Conservation (phyloP, 1,140 invertebrate genomes). For the Neodiprion virginianus region DNA sequence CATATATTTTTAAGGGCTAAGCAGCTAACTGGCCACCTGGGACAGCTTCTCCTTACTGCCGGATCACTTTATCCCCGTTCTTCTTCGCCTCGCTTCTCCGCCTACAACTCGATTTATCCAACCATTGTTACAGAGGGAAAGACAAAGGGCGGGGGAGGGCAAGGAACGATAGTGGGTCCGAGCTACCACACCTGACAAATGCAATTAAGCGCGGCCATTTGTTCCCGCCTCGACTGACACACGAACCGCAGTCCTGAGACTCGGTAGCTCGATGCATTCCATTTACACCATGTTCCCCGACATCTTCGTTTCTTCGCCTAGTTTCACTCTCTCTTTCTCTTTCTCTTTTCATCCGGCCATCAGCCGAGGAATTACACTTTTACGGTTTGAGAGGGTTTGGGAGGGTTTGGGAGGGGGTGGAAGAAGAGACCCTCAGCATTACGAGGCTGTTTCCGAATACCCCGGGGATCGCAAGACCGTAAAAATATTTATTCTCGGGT, state of each 20-base stretch:
- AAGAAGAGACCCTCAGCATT: not conserved
- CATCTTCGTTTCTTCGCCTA: too few relatives aligned
- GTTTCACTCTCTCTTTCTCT: too few relatives aligned
- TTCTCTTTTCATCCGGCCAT: too few relatives aligned
- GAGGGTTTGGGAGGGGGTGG: not conserved
- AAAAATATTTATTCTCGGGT: conserved; percentile 1
- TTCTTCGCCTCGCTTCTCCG: conserved; percentile 28
- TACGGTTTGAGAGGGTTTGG: not conserved
- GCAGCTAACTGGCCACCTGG: conserved; percentile 39
- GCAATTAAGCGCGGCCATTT: not conserved
- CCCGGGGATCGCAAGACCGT: not conserved
- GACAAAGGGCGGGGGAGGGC: not conserved
- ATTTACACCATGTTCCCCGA: too few relatives aligned
- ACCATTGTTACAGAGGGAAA: conserved; percentile 32
- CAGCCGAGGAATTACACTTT: not conserved
- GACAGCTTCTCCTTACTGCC: conserved; percentile 31
- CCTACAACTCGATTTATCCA: conserved; percentile 43
- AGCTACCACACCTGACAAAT: not conserved
- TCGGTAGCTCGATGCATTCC: too few relatives aligned
- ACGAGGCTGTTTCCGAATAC: not conserved
- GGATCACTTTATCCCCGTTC: conserved; percentile 38
- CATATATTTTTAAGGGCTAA: conserved; percentile 40
- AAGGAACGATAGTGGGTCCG: conserved; percentile 7
- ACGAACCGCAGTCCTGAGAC: too few relatives aligned
- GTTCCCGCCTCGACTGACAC: not conserved